phyloP scores from a whole-genome alignment of 1,140 invertebrate species.

The Pseudomyrmex pallidus region DNA sequence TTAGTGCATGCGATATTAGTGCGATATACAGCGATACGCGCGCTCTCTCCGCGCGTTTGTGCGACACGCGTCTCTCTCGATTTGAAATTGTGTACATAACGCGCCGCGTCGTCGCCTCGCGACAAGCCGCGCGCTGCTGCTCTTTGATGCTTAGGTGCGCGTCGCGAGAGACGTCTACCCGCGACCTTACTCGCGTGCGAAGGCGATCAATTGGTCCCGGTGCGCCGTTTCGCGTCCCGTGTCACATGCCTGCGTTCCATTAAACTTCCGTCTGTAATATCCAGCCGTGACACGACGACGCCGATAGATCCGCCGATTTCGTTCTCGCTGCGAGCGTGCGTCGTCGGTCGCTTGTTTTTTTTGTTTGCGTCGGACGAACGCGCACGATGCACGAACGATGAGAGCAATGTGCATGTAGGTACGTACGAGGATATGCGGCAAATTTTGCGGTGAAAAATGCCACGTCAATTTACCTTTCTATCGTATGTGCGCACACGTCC shows the following conservation, averaged over 20 bases:
- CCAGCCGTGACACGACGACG: neutral
- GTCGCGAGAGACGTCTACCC: neutral
- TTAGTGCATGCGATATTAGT: conserved; percentile 36
- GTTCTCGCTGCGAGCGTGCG: neutral
- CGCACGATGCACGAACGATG: neutral
- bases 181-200: neutral
- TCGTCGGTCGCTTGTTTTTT: neutral
- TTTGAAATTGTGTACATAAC: conserved; percentile 25
- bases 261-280: conserved; percentile 26
- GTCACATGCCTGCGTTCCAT: conserved; percentile 16
- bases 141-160: conserved; percentile 24
- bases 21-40: neutral
- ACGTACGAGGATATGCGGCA: conserved; percentile 3
- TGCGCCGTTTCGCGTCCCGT: neutral
- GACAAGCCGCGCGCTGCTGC: neutral
- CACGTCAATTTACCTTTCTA: neutral
- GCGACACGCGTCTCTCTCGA: conserved; percentile 17
- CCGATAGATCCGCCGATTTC: neutral
- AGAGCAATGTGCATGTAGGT: too few species aligned
- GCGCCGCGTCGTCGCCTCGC: neutral
- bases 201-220: conserved; percentile 6
- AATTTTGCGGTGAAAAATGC: conserved; percentile 34
- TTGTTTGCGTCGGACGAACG: neutral
- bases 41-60: neutral
- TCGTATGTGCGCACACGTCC: neutral